Base-by-base conservation (phyloP, 2,797 vertebrate species). In the Chlorospingus flavigularis region DNA sequence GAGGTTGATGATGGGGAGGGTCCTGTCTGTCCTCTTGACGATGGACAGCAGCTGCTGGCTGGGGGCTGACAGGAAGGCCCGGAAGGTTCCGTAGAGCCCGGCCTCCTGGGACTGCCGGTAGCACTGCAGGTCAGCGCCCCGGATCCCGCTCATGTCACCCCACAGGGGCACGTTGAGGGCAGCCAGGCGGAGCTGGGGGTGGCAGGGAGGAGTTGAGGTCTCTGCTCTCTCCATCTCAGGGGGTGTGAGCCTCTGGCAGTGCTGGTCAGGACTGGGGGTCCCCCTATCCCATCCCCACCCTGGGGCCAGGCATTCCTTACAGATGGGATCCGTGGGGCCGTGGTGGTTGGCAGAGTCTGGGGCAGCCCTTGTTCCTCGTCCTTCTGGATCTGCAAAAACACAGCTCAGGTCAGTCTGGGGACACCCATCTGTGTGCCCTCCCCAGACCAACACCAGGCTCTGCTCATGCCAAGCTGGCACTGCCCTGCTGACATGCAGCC, bases 71-170 rank as follows among this genome's bases (percentile, higher is more conserved):
- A 98, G 96, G 73, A 98, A 96, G 3, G 96, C 95, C 25, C 95
- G 84, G 95, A 98, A 97, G 28, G 96, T 98, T 18, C 96, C 95
- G 1, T 84, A 77, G 47, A 98, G 93, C 28, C 42, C 66, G 16
- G 95, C 95, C 84, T 98, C 95, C 92, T 94, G 96, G 1, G 97
- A 91, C 91, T 98, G 97, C 40, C 88, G 94, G 94, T 97, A 92
- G 90, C 97, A 97, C 86, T 97, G 97, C 47, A 97, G 92, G 88
- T 98, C 97, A 0, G 93, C 96, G 0, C 97, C 97, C 1, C 94
- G 93, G 66, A 97, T 73, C 73, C 97, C 97, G 1, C 90, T 96
- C 94, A 97, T 96, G 13, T 94, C 76, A 0, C 94, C 96, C 0
- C 91, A 13, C 3, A 97, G 92, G 21, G 96, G 95, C 54, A 94